Conservation (phyloP, 2,113 vertebrate genomes). For the Cepphus grylle region DNA sequence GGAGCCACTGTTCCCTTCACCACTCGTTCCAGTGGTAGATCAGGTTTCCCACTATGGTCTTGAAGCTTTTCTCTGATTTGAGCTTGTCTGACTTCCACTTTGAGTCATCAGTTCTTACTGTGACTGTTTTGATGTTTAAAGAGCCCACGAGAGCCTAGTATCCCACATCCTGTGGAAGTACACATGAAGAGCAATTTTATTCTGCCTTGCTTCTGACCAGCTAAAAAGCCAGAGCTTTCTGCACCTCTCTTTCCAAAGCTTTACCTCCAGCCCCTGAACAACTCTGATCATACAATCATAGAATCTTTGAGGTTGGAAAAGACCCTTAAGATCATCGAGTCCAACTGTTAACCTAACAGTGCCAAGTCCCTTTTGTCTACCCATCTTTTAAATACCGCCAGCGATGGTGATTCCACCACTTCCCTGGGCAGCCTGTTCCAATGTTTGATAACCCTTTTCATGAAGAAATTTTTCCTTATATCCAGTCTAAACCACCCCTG, state of each 20-base stretch:
- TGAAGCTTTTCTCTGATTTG: background rate
- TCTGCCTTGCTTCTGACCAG: background rate
- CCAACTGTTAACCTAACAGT: background rate
- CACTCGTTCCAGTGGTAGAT: background rate
- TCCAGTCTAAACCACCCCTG: background rate
- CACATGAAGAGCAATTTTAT: background rate
- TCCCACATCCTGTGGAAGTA: background rate
- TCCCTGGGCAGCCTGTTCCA: background rate
- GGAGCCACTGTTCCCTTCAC: background rate
- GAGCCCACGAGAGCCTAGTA: background rate
- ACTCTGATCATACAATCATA: background rate
- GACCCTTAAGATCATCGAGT: background rate
- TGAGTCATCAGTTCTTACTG: background rate
- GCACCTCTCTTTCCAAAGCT: background rate
- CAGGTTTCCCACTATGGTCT: background rate
- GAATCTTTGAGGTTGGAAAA: background rate
- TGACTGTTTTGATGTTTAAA: background rate
- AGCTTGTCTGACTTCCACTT: background rate
- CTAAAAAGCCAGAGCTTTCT: background rate
- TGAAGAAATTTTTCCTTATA: background rate
- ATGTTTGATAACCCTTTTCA: background rate
- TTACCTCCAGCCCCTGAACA: background rate
- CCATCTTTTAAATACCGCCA: fast-evolving
- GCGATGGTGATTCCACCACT: background rate
- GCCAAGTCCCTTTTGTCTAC: background rate